Conservation (phyloP, 2,888 invertebrate species). For the Sceliomorpha sp. region DNA sequence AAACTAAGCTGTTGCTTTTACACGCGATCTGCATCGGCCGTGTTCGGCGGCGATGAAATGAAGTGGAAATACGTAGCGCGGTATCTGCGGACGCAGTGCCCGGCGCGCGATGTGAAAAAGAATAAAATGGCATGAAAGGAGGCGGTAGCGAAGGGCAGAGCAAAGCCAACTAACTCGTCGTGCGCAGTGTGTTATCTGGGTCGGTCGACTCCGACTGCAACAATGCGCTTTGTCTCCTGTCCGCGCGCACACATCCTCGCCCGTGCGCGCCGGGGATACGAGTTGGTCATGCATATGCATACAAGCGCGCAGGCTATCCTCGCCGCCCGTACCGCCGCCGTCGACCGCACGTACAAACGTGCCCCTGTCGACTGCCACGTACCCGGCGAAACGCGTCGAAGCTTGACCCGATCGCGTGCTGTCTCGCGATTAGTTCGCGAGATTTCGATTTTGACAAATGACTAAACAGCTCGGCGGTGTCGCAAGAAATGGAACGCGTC, state of each 20-base stretch:
- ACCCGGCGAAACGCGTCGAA: conserved; percentile 13
- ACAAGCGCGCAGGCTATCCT: too few species aligned
- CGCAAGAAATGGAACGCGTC: conserved; percentile 1
- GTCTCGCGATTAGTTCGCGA: conserved; percentile 22
- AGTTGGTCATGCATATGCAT: conserved; percentile 23
- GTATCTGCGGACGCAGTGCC: conserved; percentile 18
- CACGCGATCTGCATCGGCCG: conserved; percentile 35
- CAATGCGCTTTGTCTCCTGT: conserved; percentile 46
- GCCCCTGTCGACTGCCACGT: conserved; percentile 21
- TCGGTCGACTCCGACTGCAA: conserved; percentile 41
- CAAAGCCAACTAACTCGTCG: conserved; percentile 37
- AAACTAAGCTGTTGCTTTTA: conserved; percentile 30
- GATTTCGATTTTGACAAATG: conserved; percentile 47
- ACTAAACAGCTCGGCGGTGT: conserved; percentile 13
- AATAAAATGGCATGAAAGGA: conserved; percentile 33
- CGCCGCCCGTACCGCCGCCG: too few species aligned
- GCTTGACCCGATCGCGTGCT: conserved; percentile 27
- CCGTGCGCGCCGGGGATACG: too few species aligned
- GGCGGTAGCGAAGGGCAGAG: conserved; percentile 26
- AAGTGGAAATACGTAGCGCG: conserved; percentile 37
- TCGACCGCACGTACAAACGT: too few species aligned
- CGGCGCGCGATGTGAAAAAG: not conserved
- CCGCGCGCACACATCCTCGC: conserved; percentile 9
- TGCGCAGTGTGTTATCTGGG: conserved; percentile 40
- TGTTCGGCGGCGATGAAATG: conserved; percentile 41